Evolutionary conservation across 2,797 vertebrate genomes (phyloP).

Genomic region (Phoxinus dragarum): DNA sequence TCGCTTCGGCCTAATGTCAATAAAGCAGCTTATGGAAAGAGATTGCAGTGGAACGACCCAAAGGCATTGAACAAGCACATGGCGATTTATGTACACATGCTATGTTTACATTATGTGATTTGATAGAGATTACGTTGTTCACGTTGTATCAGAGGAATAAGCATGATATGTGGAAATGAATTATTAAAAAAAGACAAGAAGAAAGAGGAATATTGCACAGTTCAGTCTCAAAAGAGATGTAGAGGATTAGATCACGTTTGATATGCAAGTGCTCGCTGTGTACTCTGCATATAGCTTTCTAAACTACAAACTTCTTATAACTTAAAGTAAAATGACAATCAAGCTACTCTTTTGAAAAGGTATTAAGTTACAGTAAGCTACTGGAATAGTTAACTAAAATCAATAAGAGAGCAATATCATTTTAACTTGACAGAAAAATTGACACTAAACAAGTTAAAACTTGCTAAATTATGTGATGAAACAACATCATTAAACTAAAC

Average conservation of each 20-base stretch:
- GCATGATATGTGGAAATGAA: constrained; percentile 8
- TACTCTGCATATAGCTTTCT: neutral
- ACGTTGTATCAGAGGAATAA: neutral
- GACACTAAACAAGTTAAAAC: neutral
- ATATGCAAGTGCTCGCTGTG: neutral
- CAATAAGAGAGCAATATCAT: neutral
- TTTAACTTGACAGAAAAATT: neutral
- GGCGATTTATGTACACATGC: neutral
- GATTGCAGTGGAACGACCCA: constrained; percentile 10
- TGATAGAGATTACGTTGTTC: constrained; percentile 3
- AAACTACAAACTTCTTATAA: neutral
- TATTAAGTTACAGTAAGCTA: neutral
- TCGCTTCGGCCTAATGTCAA: constrained; percentile 4
- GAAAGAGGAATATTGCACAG: neutral
- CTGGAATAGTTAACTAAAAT: neutral
- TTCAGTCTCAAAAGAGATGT: neutral
- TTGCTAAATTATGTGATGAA: neutral
- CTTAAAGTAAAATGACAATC: neutral
- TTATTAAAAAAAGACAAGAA: constrained; percentile 15
- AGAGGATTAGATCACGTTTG: neutral
- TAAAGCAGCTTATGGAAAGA: constrained; percentile 29
- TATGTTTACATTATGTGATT: constrained; percentile 38
- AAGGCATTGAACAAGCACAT: neutral
- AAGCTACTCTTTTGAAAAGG: neutral
- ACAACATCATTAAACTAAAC: neutral